phyloP scores from a whole-genome alignment of 2,797 vertebrate species.

The Micromesistius poutassou region DNA sequence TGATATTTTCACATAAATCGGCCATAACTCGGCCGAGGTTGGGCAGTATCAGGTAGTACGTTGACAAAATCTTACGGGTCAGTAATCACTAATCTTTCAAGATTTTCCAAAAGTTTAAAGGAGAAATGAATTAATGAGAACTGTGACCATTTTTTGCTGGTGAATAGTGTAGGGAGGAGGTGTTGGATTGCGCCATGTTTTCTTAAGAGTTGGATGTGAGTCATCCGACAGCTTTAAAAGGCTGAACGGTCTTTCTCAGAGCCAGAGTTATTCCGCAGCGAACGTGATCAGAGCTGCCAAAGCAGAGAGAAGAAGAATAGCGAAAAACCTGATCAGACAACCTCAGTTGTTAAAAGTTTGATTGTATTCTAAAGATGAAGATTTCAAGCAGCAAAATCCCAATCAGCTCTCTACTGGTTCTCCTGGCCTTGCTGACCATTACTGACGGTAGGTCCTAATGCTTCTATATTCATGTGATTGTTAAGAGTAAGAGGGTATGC shows the following conservation, averaged over 20 bases:
- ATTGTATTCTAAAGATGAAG: constrained; percentile 25
- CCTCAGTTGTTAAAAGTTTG: constrained; percentile 1
- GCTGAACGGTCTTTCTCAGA: not conserved
- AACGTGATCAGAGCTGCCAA: constrained; percentile 15
- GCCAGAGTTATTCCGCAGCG: too few species aligned
- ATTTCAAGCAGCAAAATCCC: constrained; percentile 54
- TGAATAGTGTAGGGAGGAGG: too few species aligned
- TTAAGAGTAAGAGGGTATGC: not conserved
- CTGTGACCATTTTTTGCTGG: too few species aligned
- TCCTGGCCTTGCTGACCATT: constrained; percentile 45
- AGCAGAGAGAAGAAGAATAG: constrained; percentile 16
- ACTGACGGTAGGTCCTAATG: constrained; percentile 56
- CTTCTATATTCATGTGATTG: not conserved
- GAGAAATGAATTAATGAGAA: too few species aligned
- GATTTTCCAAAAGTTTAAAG: too few species aligned
- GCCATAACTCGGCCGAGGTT: too few species aligned
- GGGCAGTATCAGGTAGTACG: too few species aligned
- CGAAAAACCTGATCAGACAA: constrained; percentile 17
- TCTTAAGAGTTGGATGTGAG: constrained; percentile 34
- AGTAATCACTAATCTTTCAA: too few species aligned
- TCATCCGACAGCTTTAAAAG: constrained; percentile 53
- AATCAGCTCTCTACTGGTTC: constrained; percentile 25
- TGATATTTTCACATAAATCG: too few species aligned
- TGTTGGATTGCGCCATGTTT: too few species aligned
- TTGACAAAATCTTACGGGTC: too few species aligned